A percentile compares a stretch with the other conserved stretches of the same genome.
Conservation (phyloP, 2,888 invertebrate genomes). For the Myopa testacea region DNA sequence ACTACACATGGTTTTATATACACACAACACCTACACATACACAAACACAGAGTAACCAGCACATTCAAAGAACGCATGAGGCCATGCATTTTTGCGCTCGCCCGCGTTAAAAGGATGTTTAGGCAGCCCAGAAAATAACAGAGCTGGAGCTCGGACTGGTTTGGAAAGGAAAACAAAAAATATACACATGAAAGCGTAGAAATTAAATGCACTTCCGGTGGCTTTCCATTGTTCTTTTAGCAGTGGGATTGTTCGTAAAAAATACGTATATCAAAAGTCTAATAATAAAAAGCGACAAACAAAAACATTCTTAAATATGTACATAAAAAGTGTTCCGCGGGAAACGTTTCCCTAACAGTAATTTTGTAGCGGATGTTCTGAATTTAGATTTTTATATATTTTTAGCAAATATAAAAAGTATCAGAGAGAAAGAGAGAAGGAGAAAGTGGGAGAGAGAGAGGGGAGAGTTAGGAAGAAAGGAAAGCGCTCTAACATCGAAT, state of each 20-base stretch:
- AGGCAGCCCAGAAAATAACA: neutral
- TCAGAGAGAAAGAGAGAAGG: too few species aligned
- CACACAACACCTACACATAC: constrained; percentile 39
- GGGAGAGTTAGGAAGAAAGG: too few species aligned
- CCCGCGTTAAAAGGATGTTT: constrained; percentile 28
- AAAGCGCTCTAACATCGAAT: too few species aligned
- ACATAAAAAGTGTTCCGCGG: constrained; percentile 3
- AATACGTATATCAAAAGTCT: neutral
- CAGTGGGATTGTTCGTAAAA: neutral
- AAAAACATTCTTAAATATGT: neutral
- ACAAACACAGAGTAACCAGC: constrained; percentile 20
- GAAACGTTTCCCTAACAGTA: constrained; percentile 2
- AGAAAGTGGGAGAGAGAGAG: too few species aligned
- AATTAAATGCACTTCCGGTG: constrained; percentile 61
- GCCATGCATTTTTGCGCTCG: constrained; percentile 28
- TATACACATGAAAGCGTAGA: constrained; percentile 51
- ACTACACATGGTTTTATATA: neutral
- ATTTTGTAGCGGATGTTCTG: neutral
- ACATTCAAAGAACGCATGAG: constrained; percentile 32
- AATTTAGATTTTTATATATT: too few species aligned
- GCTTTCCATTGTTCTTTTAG: constrained; percentile 37
- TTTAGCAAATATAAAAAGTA: too few species aligned
- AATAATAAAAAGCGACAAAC: neutral
- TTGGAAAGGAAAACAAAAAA: constrained; percentile 54
- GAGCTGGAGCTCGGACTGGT: neutral